Evolutionary conservation across 1,140 invertebrate species (phyloP), one percentile per base, ranked within the genome.

Genomic region (Rhagoletis pomonella): DNA sequence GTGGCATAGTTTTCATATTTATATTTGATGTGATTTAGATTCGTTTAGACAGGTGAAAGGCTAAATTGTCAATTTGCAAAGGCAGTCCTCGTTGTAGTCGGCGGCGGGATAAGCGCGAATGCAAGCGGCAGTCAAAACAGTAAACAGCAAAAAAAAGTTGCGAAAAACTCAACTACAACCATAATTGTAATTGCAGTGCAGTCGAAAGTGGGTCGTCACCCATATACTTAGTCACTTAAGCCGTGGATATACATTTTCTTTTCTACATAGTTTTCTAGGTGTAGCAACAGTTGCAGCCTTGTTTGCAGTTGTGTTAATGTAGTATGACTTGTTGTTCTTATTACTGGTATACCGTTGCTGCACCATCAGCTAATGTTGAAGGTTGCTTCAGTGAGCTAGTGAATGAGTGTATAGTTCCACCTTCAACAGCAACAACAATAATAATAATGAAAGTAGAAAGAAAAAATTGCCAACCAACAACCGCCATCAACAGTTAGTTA

Each of bases 1-100:
- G 62, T 90, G 90, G 89, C 88, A 86, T 89, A 88, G 89, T 89
- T 91, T 92, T 89, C 89, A 91, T 91, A 92, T 92, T 92, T 92
- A 91, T 91, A 92, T 92, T 92, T 92, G 91, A 92, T 92, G 90
- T 91, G 90, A 90, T 90, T 92, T 91, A 91, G 91, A 92, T 92
- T 92, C 90, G 90, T 91, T 92, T 90, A 91, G 91, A 92, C 91
- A 92, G 91, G 91, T 92, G 91, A 92, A 92, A 92, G 91, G 91
- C 91, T 92, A 92, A 92, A 92, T 92, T 92, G 91, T 92, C 91
- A 92, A 92, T 92, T 92, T 92, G 91, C 91, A 88, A 91, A 91
- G 88, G 88, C 87, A 87, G 85, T 87, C 89, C 29, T 29, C 29
- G 29, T 29, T 29, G 29, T 29, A 29, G 29, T 29, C 29, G 29